Base-by-base conservation (phyloP, 1,140 invertebrate species). In the Calosoma granatense region DNA sequence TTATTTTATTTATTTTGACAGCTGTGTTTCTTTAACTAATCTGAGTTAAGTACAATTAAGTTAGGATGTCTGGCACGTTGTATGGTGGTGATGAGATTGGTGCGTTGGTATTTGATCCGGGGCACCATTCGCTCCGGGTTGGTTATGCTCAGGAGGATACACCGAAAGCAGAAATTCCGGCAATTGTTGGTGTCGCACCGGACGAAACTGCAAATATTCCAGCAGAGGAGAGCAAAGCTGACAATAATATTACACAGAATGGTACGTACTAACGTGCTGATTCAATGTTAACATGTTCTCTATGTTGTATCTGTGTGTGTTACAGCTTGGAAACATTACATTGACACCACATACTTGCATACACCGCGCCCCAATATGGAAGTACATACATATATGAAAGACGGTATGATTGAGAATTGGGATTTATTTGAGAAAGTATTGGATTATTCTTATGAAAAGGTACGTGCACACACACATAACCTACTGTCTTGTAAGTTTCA, bases 11-110 rank as follows among this genome's bases (percentile, higher is more conserved):
- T 36, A 36, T 36, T 36, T 36, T 36, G 26, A 36, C n/a, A 36
- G 26, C n/a, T 36, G 26, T 36, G n/a, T 36, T 36, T 36, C n/a
- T n/a, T n/a, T n/a, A n/a, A n/a, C n/a, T n/a, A n/a, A n/a, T n/a
- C n/a, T n/a, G n/a, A n/a, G n/a, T n/a, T n/a, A n/a, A n/a, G n/a
- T n/a, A n/a, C n/a, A n/a, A n/a, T n/a, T n/a, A n/a, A n/a, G 4
- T 17, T 30, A 66, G 58, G 65, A 69, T 68, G 72, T 72, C 70
- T 20, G 83, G 82, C 54, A 90, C 90, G 86, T 68, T 91, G 30
- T 91, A 90, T 64, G 88, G 88, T 20, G 88, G 88, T 21, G 97
- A 99, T 79, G 97, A 99, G 74, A 97, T 99, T 62, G 95, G 95
- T 14, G 96, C 96, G 0, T 71, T 99, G 56, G 96, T 99, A 11